phyloP scores from a whole-genome alignment of 2,113 vertebrate genomes.

The Aix galericulata region DNA sequence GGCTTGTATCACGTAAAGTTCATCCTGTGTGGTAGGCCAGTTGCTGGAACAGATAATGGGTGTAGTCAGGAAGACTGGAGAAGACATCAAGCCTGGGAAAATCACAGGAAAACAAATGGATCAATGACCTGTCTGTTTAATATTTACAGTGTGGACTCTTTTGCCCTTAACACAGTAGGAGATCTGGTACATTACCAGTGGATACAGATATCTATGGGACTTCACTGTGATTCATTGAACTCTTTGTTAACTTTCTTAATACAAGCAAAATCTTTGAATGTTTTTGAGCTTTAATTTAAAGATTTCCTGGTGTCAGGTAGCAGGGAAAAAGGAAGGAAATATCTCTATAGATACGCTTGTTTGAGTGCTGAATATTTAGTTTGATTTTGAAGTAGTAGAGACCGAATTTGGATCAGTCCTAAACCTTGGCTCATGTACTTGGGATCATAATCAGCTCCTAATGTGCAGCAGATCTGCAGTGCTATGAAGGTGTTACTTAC shows the following conservation, averaged over 20 bases:
- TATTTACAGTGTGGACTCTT: background rate
- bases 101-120: background rate
- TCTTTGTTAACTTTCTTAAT: background rate
- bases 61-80: background rate
- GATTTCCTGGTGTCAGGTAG: background rate
- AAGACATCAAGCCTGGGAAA: constrained; percentile 12
- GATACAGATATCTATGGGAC: background rate
- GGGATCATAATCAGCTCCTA: background rate
- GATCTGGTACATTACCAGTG: background rate
- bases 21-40: background rate
- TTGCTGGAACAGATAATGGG: background rate
- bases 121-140: background rate
- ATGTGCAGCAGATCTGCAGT: background rate
- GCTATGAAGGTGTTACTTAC: background rate
- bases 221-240: background rate
- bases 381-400: background rate
- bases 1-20: background rate
- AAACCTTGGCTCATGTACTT: background rate
- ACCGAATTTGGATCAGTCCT: background rate
- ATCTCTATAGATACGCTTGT: background rate
- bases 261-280: background rate
- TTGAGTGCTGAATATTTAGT: background rate
- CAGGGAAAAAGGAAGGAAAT: background rate
- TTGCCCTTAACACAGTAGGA: background rate
- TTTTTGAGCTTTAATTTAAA: background rate